A percentile compares a stretch with the other conserved stretches of the same genome.
Conservation (phyloP, 2,888 invertebrate species). For the Priocnemis perturbator region DNA sequence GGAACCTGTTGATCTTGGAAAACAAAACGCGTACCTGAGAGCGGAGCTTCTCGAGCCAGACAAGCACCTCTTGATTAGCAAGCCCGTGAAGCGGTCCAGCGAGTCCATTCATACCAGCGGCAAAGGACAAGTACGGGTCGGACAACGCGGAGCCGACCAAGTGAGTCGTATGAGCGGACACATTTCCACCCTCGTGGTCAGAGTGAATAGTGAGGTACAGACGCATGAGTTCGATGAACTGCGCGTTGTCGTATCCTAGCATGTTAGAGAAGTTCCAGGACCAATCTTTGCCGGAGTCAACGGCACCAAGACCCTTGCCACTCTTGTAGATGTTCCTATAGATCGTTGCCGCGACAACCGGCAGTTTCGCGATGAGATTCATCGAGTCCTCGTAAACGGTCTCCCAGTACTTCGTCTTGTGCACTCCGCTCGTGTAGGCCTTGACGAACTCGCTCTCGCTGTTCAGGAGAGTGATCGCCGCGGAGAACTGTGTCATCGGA, state of each 20-base stretch:
- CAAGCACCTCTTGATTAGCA: conserved; percentile 93
- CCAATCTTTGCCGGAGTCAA: conserved; percentile 94
- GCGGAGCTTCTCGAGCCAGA: conserved; percentile 95
- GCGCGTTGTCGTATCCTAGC: conserved; percentile 90
- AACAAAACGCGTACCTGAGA: conserved; percentile 76
- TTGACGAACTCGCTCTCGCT: conserved; percentile 94
- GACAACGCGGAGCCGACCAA: conserved; percentile 95
- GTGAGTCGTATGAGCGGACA: conserved; percentile 96
- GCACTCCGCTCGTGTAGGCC: conserved; percentile 91
- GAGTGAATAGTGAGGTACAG: conserved; percentile 94
- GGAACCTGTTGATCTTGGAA: too few relatives aligned
- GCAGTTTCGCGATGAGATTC: conserved; percentile 96
- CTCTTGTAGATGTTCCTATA: conserved; percentile 89
- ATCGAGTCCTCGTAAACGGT: conserved; percentile 93
- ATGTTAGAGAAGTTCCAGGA: conserved; percentile 93
- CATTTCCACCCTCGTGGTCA: conserved; percentile 98
- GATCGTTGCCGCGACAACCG: conserved; percentile 95
- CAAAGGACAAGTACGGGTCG: conserved; percentile 94
- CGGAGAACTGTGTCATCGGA: conserved; percentile 96
- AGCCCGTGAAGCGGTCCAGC: conserved; percentile 97
- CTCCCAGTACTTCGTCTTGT: conserved; percentile 95
- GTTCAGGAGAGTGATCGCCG: conserved; percentile 93
- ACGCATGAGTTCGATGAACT: conserved; percentile 93
- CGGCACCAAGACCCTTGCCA: conserved; percentile 88
- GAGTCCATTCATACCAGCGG: conserved; percentile 94